A percentile compares a stretch with the other conserved stretches of the same genome.
phyloP scores from a whole-genome alignment of 2,797 vertebrate genomes.

The Centropyge bicolor region DNA sequence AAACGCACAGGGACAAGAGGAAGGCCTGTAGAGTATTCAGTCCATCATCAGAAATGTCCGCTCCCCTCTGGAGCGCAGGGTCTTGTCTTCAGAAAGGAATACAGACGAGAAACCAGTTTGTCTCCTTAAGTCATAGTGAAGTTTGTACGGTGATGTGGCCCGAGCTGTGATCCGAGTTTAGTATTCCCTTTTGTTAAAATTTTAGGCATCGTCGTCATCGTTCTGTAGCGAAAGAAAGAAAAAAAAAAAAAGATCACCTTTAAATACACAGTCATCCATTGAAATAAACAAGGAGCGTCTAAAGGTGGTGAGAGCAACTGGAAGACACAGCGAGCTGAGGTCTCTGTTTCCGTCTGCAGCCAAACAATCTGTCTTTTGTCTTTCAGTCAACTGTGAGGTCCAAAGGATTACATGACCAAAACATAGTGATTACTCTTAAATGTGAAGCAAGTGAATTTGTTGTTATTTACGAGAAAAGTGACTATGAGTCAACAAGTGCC shows the following conservation, averaged over 20 bases:
- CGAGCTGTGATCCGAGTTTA: too few relatives aligned
- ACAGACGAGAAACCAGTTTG: conserved; percentile 63
- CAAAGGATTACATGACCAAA: conserved; percentile 53
- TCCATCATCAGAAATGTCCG: conserved; percentile 50
- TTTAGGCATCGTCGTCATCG: conserved; percentile 39
- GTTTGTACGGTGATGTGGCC: conserved; percentile 63
- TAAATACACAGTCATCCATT: conserved; percentile 6
- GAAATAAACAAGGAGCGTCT: conserved; percentile 8
- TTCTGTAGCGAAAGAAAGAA: conserved; percentile 27
- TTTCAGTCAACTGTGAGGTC: conserved; percentile 51
- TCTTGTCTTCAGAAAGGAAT: conserved; percentile 49
- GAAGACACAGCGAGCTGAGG: conserved; percentile 15
- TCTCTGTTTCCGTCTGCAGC: conserved; percentile 49
- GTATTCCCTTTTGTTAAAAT: conserved; percentile 52
- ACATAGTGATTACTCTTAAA: conserved; percentile 40
- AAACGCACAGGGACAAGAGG: conserved; percentile 33
- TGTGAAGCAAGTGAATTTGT: conserved; percentile 36
- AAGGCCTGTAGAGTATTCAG: conserved; percentile 41
- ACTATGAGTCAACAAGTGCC: conserved; percentile 24
- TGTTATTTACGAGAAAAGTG: conserved; percentile 24
- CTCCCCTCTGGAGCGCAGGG: conserved; percentile 37
- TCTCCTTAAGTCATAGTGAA: conserved; percentile 58
- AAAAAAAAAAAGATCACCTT: conserved; percentile 23
- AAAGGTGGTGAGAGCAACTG: background rate
- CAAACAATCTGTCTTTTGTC: conserved; percentile 53